These are phyloP conservation scores for Ardeotis arabs DNA, from an alignment of 2,113 vertebrate species.

Conservation along the genomic window DNA sequence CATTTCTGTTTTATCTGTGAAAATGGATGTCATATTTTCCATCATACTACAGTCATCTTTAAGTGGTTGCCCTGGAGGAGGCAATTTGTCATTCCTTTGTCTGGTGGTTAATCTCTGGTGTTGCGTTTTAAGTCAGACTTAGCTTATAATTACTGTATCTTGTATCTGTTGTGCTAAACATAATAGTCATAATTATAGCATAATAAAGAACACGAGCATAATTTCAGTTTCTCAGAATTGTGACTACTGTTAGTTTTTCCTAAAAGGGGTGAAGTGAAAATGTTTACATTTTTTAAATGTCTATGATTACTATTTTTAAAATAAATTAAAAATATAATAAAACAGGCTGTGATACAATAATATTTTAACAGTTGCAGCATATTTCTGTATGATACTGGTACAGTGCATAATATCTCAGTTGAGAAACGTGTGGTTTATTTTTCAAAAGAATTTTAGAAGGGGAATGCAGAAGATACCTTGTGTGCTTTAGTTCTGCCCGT, in stretches of 20 bases:
- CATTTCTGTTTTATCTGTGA: background rate
- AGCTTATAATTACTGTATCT: background rate
- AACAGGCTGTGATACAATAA: background rate
- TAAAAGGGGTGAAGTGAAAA: background rate
- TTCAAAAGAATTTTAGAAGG: background rate
- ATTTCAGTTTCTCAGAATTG: background rate
- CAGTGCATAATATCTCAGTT: background rate
- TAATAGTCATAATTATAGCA: background rate
- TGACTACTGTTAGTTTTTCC: background rate
- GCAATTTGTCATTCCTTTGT: background rate
- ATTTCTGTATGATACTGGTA: background rate
- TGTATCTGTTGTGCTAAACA: background rate
- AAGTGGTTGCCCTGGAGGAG: background rate
- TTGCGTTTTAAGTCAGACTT: background rate
- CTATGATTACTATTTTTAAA: background rate
- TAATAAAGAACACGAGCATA: background rate
- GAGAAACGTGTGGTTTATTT: background rate
- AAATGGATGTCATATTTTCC: background rate
- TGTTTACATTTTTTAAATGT: background rate
- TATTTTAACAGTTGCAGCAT: background rate
- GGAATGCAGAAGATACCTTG: rapidly evolving
- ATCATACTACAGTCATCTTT: background rate
- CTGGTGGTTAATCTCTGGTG: background rate
- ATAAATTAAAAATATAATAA: background rate
- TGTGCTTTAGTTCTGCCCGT: background rate